Evolutionary conservation across 2,888 invertebrate genomes (phyloP).

Genomic region (Stenichneumon culpator): DNA sequence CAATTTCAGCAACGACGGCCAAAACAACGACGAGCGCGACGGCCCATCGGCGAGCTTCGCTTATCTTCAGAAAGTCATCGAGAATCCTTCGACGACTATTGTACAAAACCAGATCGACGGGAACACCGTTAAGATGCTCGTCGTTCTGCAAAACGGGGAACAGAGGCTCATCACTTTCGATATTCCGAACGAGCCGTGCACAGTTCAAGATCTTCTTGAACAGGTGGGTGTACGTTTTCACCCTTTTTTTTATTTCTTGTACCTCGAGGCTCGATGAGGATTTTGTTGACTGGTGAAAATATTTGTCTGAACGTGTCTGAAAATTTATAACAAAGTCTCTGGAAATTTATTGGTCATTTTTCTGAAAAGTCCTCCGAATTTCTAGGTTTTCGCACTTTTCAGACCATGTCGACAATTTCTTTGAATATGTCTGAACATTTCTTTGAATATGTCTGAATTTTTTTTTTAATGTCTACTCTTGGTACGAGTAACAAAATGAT

Average conservation of each 20-base stretch:
- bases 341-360: too few relatives aligned
- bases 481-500: too few relatives aligned
- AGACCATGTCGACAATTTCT: too few relatives aligned
- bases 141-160: conserved; percentile 91
- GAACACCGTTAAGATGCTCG: conserved; percentile 92
- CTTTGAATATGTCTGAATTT: too few relatives aligned
- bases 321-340: too few relatives aligned
- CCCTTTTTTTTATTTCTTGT: conserved; percentile 4
- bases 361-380: too few relatives aligned
- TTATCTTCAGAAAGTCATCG: conserved; percentile 80
- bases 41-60: conserved; percentile 74
- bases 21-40: conserved; percentile 62
- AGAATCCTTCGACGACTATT: conserved; percentile 79
- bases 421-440: too few relatives aligned
- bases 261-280: background rate
- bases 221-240: conserved; percentile 86
- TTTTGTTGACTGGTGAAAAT: too few relatives aligned
- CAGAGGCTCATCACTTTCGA: conserved; percentile 94
- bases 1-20: conserved; percentile 63
- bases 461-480: too few relatives aligned
- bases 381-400: too few relatives aligned
- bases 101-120: conserved; percentile 82
- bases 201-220: conserved; percentile 92
- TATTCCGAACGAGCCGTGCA: conserved; percentile 93
- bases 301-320: too few relatives aligned